Conservation (phyloP, 2,113 vertebrate species). For the Octodon degus region DNA sequence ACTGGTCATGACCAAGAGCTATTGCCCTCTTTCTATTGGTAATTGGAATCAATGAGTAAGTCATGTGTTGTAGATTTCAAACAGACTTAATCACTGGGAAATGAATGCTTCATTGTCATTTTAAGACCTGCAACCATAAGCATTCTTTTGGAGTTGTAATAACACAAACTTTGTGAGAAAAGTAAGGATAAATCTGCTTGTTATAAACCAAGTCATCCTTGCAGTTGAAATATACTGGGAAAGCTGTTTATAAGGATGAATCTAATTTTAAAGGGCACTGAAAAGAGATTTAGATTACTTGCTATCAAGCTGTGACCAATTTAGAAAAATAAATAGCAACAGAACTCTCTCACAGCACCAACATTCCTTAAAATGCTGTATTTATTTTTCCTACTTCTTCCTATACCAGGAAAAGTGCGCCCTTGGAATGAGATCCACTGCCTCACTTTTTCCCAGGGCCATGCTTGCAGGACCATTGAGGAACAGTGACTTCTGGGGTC, state of each 20-base stretch:
- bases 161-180: conserved; percentile 73
- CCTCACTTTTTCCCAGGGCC: not conserved
- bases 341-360: not conserved
- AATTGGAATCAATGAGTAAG: conserved; percentile 41
- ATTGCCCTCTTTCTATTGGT: not conserved
- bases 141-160: conserved; percentile 66
- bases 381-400: conserved; percentile 58
- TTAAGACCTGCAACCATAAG: conserved; percentile 65
- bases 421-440: not conserved
- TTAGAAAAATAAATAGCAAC: conserved; percentile 73
- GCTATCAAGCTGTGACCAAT: conserved; percentile 59
- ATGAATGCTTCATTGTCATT: conserved; percentile 66
- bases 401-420: not conserved
- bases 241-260: conserved; percentile 23
- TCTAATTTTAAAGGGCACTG: conserved; percentile 72
- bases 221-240: conserved; percentile 37
- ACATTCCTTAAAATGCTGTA: conserved; percentile 49
- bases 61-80: conserved; percentile 58
- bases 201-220: conserved; percentile 68
- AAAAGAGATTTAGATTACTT: conserved; percentile 57
- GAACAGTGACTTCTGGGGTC: not conserved
- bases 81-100: conserved; percentile 75
- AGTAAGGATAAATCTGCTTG: conserved; percentile 64
- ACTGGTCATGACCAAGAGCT: not conserved
- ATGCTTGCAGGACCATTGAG: not conserved